Evolutionary conservation across 2,888 invertebrate genomes (phyloP).

Genomic region (Tryphoninae sp.): DNA sequence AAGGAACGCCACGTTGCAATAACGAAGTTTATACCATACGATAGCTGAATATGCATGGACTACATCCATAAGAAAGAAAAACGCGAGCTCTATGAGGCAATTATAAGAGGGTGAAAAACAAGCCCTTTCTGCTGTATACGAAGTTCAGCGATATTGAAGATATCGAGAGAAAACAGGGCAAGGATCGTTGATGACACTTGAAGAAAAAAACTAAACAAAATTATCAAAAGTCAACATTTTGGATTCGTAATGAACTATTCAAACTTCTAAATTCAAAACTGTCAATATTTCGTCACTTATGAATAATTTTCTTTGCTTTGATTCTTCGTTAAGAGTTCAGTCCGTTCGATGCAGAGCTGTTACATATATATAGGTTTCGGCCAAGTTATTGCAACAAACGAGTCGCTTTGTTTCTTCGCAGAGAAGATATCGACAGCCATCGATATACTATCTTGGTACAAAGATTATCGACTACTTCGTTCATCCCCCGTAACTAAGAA

Average conservation of each 20-base stretch:
- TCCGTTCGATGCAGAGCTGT: neutral
- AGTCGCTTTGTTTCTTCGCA: constrained; percentile 14
- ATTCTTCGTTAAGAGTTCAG: neutral
- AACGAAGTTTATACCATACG: constrained; percentile 30
- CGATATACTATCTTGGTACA: constrained; percentile 29
- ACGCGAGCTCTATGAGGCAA: neutral
- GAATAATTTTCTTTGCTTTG: neutral
- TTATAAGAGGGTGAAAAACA: no score
- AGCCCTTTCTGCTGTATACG: no score
- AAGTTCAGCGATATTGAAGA: no score
- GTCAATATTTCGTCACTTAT: neutral
- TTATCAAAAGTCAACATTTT: no score
- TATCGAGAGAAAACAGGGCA: no score
- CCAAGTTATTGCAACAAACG: constrained; percentile 5
- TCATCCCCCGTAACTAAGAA: constrained; percentile 32
- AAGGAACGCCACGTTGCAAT: constrained; percentile 27
- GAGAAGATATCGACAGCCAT: constrained; percentile 24
- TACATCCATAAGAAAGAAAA: neutral
- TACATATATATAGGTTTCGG: no score
- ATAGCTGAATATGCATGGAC: constrained; percentile 20
- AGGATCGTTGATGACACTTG: no score
- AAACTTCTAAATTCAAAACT: no score
- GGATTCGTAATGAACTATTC: no score
- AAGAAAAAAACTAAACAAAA: no score
- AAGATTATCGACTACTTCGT: constrained; percentile 44